Evolutionary conservation across 2,797 vertebrate genomes (phyloP), one percentile per base, ranked within the genome.

Genomic region (Poeciliopsis paucimaculata): DNA sequence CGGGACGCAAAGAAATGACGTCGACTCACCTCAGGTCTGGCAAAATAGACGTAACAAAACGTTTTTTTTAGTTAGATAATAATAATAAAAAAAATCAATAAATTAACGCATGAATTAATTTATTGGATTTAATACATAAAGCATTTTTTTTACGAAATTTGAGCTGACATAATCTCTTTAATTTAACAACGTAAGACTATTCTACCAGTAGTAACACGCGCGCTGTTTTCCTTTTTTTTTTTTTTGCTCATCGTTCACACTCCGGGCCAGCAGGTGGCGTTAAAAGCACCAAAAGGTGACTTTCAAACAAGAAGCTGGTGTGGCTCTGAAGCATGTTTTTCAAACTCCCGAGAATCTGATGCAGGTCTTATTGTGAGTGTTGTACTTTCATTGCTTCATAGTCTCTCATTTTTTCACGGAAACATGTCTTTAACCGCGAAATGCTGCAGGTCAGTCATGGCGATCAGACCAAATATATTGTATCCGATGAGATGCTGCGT

Each of bases 1-100:
- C 43, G n/a, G 78, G 94, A 85, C 96, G 94, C 95, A 26, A 41
- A 41, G 20, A 12, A 82, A 95, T 95, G 91, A 88, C 94, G 93
- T 68, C 0, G 0, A 0, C 0, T 15, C 1, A n/a, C 4, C 9
- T 5, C 0, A 3, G 31, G 60, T 34, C 60, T 31, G 60, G 4
- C 5, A 34, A 62, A 62, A 62, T 62, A 34, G 5, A 62, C 60
- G 60, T 62, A 62, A 31, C 60, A 34, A 62, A 31, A 62, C 28
- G 26, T 34, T 3, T 31, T 57, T 39, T 62, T 15, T 57, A 55
- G 53, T 55, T 55, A 55, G 53, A n/a, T 55, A n/a, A n/a, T n/a
- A n/a, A n/a, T n/a, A n/a, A n/a, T n/a, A n/a, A n/a, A 34, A 11
- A n/a, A 55, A 55, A 55, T 12, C 1, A 55, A 12, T n/a, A 12